Conservation (phyloP, 2,797 vertebrate species). For the Carduelis carduelis region DNA sequence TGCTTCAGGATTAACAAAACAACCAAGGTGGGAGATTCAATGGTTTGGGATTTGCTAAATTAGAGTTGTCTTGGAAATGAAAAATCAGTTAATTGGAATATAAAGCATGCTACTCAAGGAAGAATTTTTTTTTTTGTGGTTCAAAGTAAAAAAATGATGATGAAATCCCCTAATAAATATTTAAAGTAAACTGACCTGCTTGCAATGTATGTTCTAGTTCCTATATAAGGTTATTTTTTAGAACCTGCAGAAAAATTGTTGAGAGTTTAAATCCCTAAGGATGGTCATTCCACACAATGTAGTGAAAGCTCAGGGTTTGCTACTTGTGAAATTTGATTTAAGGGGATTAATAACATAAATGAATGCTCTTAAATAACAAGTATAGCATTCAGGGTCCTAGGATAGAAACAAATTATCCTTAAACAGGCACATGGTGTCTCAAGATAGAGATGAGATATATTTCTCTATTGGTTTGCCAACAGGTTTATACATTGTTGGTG, state of each 20-base stretch:
- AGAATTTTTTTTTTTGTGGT: background rate
- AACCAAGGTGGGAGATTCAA: background rate
- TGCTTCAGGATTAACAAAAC: background rate
- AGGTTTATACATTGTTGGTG: background rate
- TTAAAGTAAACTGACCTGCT: background rate
- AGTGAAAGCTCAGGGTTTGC: background rate
- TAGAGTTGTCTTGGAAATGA: background rate
- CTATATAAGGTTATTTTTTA: background rate
- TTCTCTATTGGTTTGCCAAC: background rate
- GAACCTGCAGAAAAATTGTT: background rate
- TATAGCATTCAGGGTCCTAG: background rate
- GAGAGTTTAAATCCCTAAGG: background rate
- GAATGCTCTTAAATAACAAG: background rate
- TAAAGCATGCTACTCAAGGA: fast-evolving
- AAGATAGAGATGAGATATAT: background rate
- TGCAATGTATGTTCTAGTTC: background rate
- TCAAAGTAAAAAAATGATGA: background rate
- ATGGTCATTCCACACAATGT: fast-evolving
- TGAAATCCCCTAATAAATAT: background rate
- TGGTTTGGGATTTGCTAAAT: background rate
- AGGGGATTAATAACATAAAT: background rate
- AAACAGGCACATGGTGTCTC: background rate
- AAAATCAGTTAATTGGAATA: background rate
- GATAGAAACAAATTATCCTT: background rate
- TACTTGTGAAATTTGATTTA: background rate